Evolutionary conservation across 2,888 invertebrate genomes (phyloP).

Genomic region (Callosobruchus maculatus): DNA sequence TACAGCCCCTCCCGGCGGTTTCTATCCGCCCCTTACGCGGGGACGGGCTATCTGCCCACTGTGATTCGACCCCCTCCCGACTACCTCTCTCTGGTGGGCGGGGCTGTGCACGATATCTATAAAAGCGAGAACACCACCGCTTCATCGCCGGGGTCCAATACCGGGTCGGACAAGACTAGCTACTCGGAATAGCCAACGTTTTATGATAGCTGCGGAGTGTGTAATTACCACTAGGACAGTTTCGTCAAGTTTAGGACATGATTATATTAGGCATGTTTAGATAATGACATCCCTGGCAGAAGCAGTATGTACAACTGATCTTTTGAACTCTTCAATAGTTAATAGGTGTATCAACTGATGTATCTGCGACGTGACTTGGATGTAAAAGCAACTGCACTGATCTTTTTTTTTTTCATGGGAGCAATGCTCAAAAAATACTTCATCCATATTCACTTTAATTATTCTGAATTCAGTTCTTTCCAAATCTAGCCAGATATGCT

Average conservation of each 20-base stretch:
- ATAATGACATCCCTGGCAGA: too few relatives aligned
- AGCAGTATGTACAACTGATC: too few relatives aligned
- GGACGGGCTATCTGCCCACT: slow-evolving; percentile 78
- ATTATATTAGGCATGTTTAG: too few relatives aligned
- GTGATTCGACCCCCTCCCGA: slow-evolving; percentile 59
- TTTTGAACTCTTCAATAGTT: too few relatives aligned
- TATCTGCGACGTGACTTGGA: too few relatives aligned
- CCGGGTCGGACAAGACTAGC: slow-evolving; percentile 55
- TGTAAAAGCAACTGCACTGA: too few relatives aligned
- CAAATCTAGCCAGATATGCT: too few relatives aligned
- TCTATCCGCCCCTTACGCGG: slow-evolving; percentile 77
- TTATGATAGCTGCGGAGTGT: neutral
- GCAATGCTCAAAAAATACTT: too few relatives aligned
- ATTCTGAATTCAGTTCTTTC: too few relatives aligned
- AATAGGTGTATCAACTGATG: too few relatives aligned
- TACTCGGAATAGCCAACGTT: slow-evolving; percentile 50
- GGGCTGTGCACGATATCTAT: slow-evolving; percentile 47
- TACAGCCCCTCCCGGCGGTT: slow-evolving; percentile 67
- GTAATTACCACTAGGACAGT: neutral
- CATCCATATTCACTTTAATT: too few relatives aligned
- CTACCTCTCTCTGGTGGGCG: slow-evolving; percentile 44
- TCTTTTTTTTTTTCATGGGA: too few relatives aligned
- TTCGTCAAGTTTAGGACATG: neutral
- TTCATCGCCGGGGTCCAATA: slow-evolving; percentile 52
- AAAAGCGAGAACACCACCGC: slow-evolving; percentile 47